Conservation (phyloP, 2,113 vertebrate species). For the Aegithalos caudatus region DNA sequence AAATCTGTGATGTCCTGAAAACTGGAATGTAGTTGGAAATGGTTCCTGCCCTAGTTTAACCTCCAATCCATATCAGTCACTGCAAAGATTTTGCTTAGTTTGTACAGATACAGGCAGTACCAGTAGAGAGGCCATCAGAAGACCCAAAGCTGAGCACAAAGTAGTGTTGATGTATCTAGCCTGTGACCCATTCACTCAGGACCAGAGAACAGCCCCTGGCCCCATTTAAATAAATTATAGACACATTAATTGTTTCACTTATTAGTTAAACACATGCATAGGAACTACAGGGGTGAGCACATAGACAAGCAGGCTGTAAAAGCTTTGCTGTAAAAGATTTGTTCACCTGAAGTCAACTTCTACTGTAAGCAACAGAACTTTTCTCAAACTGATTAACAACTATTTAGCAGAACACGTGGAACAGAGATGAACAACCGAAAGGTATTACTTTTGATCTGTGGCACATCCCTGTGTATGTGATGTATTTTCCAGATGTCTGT, state of each 20-base stretch:
- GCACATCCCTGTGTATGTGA: neutral
- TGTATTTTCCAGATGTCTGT: neutral
- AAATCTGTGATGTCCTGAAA: neutral
- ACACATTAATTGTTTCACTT: neutral
- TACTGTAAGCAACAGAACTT: neutral
- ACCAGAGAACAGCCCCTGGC: neutral
- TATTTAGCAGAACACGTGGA: neutral
- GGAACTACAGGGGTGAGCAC: neutral
- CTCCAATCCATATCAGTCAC: neutral
- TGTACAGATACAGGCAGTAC: neutral
- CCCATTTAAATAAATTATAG: neutral
- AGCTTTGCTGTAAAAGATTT: too few species aligned
- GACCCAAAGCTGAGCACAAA: neutral
- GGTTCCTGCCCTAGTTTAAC: neutral
- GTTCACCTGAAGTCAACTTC: neutral
- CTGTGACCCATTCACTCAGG: neutral
- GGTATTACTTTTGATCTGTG: neutral
- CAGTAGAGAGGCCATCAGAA: neutral
- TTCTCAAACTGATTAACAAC: neutral
- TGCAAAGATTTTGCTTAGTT: neutral
- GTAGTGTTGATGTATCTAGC: neutral
- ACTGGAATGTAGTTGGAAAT: neutral
- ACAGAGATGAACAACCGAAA: neutral
- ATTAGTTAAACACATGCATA: neutral
- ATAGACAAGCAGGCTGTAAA: neutral